Conservation (phyloP, 2,113 vertebrate species). For the Heptranchias perlo region DNA sequence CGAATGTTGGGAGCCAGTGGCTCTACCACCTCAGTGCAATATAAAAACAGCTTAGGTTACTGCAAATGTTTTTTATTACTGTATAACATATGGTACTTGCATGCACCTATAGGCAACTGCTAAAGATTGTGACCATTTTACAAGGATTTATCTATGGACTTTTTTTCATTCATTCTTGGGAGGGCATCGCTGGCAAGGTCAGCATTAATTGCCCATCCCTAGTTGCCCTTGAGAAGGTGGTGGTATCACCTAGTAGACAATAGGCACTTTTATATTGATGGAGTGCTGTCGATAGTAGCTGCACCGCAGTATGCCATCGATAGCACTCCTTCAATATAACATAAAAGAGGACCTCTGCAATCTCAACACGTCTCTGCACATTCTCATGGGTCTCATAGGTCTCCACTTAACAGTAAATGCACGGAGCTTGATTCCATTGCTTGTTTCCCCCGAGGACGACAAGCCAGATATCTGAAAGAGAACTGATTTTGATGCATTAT, state of each 20-base stretch:
- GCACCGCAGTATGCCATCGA: too few species aligned
- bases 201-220: too few species aligned
- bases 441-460: too few species aligned
- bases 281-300: not conserved
- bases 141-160: too few species aligned
- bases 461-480: not conserved
- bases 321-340: not conserved
- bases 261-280: not conserved
- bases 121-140: too few species aligned
- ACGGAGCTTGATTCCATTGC: not conserved
- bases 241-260: too few species aligned
- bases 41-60: not conserved
- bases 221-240: not conserved
- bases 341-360: not conserved
- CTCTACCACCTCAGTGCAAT: not conserved
- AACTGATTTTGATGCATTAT: not conserved
- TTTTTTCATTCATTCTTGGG: too few species aligned
- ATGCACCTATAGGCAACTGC: too few species aligned
- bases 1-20: not conserved
- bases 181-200: too few species aligned
- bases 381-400: too few species aligned
- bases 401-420: not conserved
- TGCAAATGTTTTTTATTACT: not conserved
- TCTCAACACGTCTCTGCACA: not conserved
- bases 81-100: not conserved